Evolutionary conservation across 2,797 vertebrate genomes (phyloP).

Genomic region (Manis javanica): DNA sequence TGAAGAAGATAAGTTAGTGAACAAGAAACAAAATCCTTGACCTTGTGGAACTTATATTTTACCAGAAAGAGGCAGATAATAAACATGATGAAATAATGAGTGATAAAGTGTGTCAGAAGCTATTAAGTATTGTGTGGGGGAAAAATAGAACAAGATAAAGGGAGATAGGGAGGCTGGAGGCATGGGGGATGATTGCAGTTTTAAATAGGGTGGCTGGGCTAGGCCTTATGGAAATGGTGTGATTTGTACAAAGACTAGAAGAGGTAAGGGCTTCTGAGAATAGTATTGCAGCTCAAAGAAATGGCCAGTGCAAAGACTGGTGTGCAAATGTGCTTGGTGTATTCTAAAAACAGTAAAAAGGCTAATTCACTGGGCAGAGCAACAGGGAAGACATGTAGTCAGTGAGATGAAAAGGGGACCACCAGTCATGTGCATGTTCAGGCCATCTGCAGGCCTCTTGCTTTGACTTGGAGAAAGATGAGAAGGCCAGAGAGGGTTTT

Average conservation of each 20-base stretch:
- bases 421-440: fast-evolving
- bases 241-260: background rate
- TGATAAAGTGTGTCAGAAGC: background rate
- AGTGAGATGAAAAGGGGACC: background rate
- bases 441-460: background rate
- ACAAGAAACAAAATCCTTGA: background rate
- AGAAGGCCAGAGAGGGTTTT: background rate
- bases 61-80: background rate
- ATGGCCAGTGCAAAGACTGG: background rate
- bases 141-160: background rate
- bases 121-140: background rate
- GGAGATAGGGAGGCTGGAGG: background rate
- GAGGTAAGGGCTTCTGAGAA: background rate
- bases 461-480: background rate
- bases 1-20: background rate
- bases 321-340: background rate
- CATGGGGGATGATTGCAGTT: background rate
- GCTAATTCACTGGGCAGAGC: background rate
- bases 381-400: background rate
- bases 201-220: background rate
- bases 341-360: background rate
- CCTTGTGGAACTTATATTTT: background rate
- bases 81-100: background rate
- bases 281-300: background rate
- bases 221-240: background rate